Conservation (phyloP, 2,113 vertebrate genomes). For the Candoia aspera region DNA sequence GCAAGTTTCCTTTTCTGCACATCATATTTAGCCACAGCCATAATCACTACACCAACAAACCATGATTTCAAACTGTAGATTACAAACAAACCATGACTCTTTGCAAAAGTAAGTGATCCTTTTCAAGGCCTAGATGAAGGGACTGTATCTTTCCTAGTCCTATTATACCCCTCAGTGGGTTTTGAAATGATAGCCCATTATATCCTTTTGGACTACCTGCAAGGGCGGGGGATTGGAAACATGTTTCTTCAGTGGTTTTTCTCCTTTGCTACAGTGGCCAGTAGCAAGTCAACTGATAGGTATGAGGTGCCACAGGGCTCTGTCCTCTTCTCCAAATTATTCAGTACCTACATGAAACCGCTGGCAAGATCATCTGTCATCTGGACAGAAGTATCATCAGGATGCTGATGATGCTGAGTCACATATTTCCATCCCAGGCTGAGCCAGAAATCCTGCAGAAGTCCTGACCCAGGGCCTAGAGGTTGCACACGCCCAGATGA, state of each 20-base stretch:
- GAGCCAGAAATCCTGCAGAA: not conserved
- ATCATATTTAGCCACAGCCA: not conserved
- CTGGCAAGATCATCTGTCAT: not conserved
- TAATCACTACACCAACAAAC: not conserved
- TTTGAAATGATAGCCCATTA: not conserved
- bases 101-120: not conserved
- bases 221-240: not conserved
- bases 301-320: too few relatives aligned
- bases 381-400: not conserved
- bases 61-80: not conserved
- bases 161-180: not conserved
- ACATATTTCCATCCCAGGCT: not conserved
- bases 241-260: not conserved
- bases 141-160: not conserved
- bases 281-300: too few relatives aligned
- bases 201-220: not conserved
- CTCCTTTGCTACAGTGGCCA: not conserved
- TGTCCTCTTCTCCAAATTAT: not conserved
- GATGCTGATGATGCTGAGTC: too few relatives aligned
- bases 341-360: not conserved
- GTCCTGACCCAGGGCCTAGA: not conserved
- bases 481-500: not conserved
- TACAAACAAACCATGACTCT: not conserved
- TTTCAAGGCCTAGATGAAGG: not conserved
- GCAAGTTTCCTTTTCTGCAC: not conserved